Conservation (phyloP, 2,797 vertebrate species). For the Borostomias antarcticus region DNA sequence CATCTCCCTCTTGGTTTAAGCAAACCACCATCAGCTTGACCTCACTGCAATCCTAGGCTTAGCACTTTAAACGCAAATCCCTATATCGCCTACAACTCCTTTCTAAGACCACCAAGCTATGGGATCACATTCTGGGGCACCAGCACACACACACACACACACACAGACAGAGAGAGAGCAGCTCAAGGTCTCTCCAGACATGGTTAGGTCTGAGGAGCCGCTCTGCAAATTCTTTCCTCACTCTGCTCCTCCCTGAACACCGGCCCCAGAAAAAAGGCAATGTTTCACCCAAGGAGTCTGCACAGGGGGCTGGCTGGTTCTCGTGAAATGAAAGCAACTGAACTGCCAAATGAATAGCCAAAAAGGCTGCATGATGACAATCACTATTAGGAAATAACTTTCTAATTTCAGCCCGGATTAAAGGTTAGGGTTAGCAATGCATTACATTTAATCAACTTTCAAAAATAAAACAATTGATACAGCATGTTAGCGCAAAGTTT, state of each 20-base stretch:
- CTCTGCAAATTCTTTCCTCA: conserved; percentile 65
- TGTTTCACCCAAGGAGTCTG: conserved; percentile 55
- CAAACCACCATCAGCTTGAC: conserved; percentile 35
- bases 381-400: not conserved
- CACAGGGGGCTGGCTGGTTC: conserved; percentile 38
- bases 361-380: conserved; percentile 29
- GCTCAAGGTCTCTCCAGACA: conserved; percentile 59
- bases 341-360: not conserved
- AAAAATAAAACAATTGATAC: conserved; percentile 1
- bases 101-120: conserved; percentile 41
- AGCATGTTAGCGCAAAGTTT: not conserved
- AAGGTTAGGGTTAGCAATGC: not conserved
- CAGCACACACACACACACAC: conserved; percentile 12
- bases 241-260: conserved; percentile 62
- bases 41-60: conserved; percentile 32
- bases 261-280: conserved; percentile 73
- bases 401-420: no score
- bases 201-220: conserved; percentile 58
- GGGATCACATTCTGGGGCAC: conserved; percentile 42
- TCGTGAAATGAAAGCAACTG: conserved; percentile 7
- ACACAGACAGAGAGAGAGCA: conserved; percentile 26
- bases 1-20: not conserved
- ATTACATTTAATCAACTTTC: not conserved
- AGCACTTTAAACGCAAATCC: conserved; percentile 39
- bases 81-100: conserved; percentile 28